Conservation (phyloP, 1,140 invertebrate species). For the Piezodorus guildinii region DNA sequence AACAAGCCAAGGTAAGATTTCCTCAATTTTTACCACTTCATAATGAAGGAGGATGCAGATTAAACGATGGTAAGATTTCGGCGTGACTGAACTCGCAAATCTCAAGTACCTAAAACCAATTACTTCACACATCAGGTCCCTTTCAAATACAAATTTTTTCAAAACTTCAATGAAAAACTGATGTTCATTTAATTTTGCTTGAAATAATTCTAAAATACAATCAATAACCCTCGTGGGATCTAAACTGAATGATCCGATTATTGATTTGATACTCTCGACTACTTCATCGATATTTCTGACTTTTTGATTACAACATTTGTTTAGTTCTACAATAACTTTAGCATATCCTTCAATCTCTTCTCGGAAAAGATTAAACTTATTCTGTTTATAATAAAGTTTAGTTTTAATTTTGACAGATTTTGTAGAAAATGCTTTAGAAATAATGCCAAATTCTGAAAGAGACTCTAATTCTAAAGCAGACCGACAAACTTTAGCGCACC, state of each 20-base stretch:
- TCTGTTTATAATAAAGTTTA: slow-evolving; percentile 96
- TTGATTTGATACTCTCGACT: slow-evolving; percentile 78
- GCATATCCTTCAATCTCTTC: slow-evolving; percentile 99
- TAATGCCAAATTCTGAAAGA: slow-evolving; percentile 82
- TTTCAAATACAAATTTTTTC: slow-evolving; percentile 72
- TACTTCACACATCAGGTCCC: slow-evolving; percentile 79
- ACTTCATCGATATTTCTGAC: slow-evolving; percentile 40
- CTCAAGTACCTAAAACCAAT: slow-evolving; percentile 83
- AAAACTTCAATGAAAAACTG: slow-evolving; percentile 74
- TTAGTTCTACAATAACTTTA: slow-evolving; percentile 85
- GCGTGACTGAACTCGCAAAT: slow-evolving; percentile 39
- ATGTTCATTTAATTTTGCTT: slow-evolving; percentile 62
- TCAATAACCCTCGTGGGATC: slow-evolving; percentile 97
- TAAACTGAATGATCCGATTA: slow-evolving; percentile 96
- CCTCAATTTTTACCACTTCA: slow-evolving; percentile 69
- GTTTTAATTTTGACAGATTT: slow-evolving; percentile 98
- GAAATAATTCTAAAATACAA: slow-evolving; percentile 93
- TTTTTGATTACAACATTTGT: slow-evolving; percentile 48
- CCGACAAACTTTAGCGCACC: slow-evolving; percentile 76
- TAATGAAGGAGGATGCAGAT: slow-evolving; percentile 83
- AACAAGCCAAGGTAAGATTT: slow-evolving; percentile 72
- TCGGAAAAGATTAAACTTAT: slow-evolving; percentile 95
- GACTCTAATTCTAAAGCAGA: slow-evolving; percentile 90
- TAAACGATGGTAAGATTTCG: slow-evolving; percentile 73
- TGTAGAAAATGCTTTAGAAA: slow-evolving; percentile 82